phyloP scores from a whole-genome alignment of 2,797 vertebrate species.

The Chelmon rostratus region DNA sequence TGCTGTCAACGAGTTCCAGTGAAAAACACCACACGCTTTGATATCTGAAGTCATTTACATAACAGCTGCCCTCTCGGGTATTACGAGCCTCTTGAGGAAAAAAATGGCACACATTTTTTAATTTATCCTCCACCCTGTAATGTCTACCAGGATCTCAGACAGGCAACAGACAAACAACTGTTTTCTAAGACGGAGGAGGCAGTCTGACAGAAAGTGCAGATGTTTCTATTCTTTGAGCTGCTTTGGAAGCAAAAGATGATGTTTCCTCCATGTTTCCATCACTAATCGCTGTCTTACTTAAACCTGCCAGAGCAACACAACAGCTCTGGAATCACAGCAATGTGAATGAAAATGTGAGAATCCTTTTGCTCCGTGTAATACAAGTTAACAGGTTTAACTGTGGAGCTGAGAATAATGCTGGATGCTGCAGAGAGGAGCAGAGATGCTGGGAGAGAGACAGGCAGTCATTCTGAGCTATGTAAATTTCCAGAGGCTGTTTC shows the following conservation, averaged over 20 bases:
- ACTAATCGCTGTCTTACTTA: slow-evolving; percentile 31
- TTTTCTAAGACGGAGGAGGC: not conserved
- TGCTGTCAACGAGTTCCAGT: slow-evolving; percentile 42
- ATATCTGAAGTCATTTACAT: slow-evolving; percentile 42
- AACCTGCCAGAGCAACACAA: slow-evolving; percentile 19
- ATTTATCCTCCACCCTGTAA: too few relatives aligned
- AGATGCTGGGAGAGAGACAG: slow-evolving; percentile 14
- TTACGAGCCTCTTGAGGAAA: not conserved
- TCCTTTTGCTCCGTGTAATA: slow-evolving; percentile 44
- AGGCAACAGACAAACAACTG: too few relatives aligned
- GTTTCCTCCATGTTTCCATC: slow-evolving; percentile 24
- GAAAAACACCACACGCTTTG: slow-evolving; percentile 43
- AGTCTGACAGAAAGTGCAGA: not conserved
- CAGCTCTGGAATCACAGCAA: slow-evolving; percentile 4
- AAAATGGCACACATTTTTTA: too few relatives aligned
- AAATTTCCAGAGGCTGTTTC: slow-evolving; percentile 63
- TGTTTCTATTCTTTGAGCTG: slow-evolving; percentile 21
- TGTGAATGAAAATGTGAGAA: slow-evolving; percentile 27
- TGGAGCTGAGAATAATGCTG: slow-evolving; percentile 40
- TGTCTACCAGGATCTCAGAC: too few relatives aligned
- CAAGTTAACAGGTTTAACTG: slow-evolving; percentile 55
- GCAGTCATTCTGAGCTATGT: slow-evolving; percentile 59
- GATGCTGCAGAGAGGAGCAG: slow-evolving; percentile 35
- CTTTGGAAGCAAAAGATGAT: slow-evolving; percentile 9
- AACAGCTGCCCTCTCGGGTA: slow-evolving; percentile 14